Conservation (phyloP, 2,888 invertebrate genomes). For the Oegoconia quadripuncta region DNA sequence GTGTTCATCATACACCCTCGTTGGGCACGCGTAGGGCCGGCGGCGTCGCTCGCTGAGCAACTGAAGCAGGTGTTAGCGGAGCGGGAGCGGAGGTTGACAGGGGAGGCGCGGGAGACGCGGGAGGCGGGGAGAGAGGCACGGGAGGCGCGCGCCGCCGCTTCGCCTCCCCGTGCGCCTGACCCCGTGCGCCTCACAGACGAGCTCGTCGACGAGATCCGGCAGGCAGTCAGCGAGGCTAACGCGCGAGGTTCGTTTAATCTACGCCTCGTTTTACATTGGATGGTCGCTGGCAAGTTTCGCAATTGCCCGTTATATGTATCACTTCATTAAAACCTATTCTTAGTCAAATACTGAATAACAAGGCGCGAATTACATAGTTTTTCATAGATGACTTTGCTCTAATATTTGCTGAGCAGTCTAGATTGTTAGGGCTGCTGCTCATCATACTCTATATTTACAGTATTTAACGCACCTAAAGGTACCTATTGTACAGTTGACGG, state of each 20-base stretch:
- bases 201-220: constrained; percentile 91
- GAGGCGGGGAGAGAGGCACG: constrained; percentile 20
- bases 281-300: too few relatives aligned
- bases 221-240: constrained; percentile 93
- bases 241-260: constrained; percentile 84
- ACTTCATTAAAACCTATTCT: too few relatives aligned
- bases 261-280: background rate
- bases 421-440: too few relatives aligned
- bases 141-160: constrained; percentile 11
- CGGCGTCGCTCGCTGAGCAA: constrained; percentile 90
- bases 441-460: too few relatives aligned
- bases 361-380: too few relatives aligned
- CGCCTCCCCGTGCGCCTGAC: constrained; percentile 55
- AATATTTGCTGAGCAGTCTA: too few relatives aligned
- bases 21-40: constrained; percentile 77
- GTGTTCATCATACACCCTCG: too few relatives aligned
- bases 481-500: too few relatives aligned
- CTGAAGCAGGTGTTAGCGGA: constrained; percentile 92
- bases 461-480: too few relatives aligned
- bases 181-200: constrained; percentile 88
- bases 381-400: too few relatives aligned
- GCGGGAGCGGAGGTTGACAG: constrained; percentile 85
- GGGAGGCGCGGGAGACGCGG: constrained; percentile 52
- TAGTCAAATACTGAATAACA: too few relatives aligned
- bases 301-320: too few relatives aligned